Conservation (phyloP, 2,888 invertebrate species). For the Hirtodrosophila trivittata region DNA sequence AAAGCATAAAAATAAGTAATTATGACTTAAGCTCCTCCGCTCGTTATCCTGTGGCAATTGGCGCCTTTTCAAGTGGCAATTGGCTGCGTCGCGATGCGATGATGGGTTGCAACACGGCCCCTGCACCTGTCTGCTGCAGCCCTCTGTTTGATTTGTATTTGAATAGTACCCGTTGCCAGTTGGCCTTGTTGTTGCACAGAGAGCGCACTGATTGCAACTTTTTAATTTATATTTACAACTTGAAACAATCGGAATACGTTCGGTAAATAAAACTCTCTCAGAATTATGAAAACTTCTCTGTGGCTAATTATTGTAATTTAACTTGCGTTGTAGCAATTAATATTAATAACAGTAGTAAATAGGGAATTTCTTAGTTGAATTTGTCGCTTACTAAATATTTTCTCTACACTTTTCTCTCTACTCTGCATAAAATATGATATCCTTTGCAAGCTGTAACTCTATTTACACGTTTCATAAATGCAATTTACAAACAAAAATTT, state of each 20-base stretch:
- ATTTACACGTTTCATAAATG: constrained; percentile 35
- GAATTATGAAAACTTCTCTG: constrained; percentile 14
- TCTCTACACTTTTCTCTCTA: no score
- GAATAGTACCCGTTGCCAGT: constrained; percentile 11
- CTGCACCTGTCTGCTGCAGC: constrained; percentile 37
- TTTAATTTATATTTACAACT: constrained; percentile 51
- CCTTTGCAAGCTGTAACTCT: no score
- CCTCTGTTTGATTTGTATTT: constrained; percentile 34
- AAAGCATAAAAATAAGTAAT: constrained; percentile 62
- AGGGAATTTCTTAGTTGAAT: no score
- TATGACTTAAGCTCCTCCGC: constrained; percentile 33
- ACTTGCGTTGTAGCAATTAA: no score
- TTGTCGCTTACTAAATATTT: no score
- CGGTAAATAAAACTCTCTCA: constrained; percentile 26
- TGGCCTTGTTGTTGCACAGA: constrained; percentile 22
- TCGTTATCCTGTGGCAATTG: constrained; percentile 29
- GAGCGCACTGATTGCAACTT: constrained; percentile 55
- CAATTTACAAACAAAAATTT: constrained; percentile 34
- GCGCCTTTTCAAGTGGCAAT: constrained; percentile 40
- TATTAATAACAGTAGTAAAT: no score
- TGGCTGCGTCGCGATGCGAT: constrained; percentile 13
- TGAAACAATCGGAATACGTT: constrained; percentile 34
- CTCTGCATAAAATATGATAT: no score
- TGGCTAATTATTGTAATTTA: neutral
- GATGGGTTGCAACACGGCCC: constrained; percentile 5